Base-by-base conservation (phyloP, 2,888 invertebrate genomes). In the Nymphalis urticae region DNA sequence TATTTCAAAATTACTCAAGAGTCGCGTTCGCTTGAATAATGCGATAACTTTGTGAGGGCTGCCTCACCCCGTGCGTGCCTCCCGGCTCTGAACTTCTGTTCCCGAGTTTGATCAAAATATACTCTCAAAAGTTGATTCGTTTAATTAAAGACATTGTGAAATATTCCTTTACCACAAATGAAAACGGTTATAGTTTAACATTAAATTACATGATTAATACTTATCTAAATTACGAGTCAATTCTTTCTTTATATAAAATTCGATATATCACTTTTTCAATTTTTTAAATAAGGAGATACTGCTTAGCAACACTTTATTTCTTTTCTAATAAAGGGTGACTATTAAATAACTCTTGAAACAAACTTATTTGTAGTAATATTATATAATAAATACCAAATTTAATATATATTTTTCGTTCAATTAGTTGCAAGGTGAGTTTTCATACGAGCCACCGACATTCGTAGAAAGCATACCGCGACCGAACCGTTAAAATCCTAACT, bases 1-100 rank as follows among this genome's bases (percentile, higher is more conserved):
- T 92, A 92, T 92, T 92, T 92, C 92, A 92, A 92, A 92, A 92
- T 92, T 92, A 92, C 92, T 92, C 92, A 92, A 88, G 90, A 92
- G 91, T 91, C 91, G 91, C 90, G 91, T 90, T 89, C 87, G 83
- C 85, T 89, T 92, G 92, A 92, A 89, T 92, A 91, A 92, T 92
- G 92, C 83, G 88, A 85, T 88, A 92, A 92, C 83, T 92, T 92
- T 86, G 78, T 73, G 76, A 85, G 87, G 85, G 85, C 36, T 80
- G 81, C 82, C 76, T 75, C 77, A 78, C 80, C 78, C 78, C 80
- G 88, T 89, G 89, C 89, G 90, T 90, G 89, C 87, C 86, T 82
- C 83, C 83, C 85, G 77, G 82, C 89, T 89, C 88, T 85, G 85
- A 91, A 90, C 89, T 91, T 90, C 88, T 90, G 88, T 80, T 88